Evolutionary conservation across 2,113 vertebrate species (phyloP).

Genomic region (Coptodon bakossiorum): DNA sequence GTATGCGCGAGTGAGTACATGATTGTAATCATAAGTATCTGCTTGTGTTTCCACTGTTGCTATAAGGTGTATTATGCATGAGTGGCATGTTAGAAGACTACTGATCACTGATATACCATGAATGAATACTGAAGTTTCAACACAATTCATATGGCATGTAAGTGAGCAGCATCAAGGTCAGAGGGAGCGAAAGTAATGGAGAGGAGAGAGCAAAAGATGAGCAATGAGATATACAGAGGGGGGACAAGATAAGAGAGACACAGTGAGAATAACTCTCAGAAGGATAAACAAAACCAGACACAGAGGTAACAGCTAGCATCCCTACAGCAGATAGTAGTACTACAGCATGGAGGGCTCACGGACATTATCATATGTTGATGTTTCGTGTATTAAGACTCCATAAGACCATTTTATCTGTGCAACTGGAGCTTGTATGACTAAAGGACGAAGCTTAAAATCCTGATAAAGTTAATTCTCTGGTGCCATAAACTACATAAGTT

Average conservation of each 20-base stretch:
- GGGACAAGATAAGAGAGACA: background rate
- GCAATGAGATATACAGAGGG: background rate
- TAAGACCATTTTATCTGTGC: background rate
- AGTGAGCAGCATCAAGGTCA: constrained; percentile 17
- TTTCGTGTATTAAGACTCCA: background rate
- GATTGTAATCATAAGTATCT: constrained; percentile 15
- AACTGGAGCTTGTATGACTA: background rate
- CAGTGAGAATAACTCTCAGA: constrained; percentile 8
- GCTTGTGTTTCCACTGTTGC: constrained; percentile 1
- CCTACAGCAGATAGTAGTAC: background rate
- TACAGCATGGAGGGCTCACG: background rate
- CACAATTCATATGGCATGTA: background rate
- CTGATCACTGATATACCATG: background rate
- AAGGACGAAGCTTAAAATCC: background rate
- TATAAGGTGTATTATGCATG: constrained; percentile 4
- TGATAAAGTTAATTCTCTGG: background rate
- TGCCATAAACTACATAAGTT: background rate
- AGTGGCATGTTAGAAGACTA: background rate
- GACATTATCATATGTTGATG: background rate
- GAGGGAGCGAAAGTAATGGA: background rate
- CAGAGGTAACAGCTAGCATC: background rate
- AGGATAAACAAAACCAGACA: background rate
- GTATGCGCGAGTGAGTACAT: background rate
- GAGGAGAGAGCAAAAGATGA: background rate
- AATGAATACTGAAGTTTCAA: constrained; percentile 3